Percentiles rank a stretch among this genome's conserved stretches.
phyloP scores from a whole-genome alignment of 30 jellyfish, hydroid and myxozoan species.

The Chrysaora quinquecirrha region DNA sequence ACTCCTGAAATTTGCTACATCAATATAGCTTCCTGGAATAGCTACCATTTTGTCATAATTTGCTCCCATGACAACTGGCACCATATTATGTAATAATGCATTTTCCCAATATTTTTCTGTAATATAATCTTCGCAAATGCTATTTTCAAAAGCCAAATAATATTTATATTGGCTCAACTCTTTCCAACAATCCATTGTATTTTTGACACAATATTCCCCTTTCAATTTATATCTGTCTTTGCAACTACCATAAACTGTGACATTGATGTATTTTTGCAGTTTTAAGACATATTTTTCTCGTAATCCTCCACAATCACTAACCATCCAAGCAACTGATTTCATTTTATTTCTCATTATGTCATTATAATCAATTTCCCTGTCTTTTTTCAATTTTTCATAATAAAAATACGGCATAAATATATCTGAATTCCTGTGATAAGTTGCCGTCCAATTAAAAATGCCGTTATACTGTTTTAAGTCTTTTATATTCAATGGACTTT shows the following conservation, averaged over 20 bases:
- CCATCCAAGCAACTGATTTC: conserved; percentile 78
- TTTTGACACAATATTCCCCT: conserved; percentile 65
- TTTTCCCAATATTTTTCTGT: conserved; percentile 91
- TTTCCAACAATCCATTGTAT: conserved; percentile 59
- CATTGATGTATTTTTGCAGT: conserved; percentile 73
- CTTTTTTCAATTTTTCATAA: neutral
- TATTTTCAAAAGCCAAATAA: conserved; percentile 89
- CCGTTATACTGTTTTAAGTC: conserved; percentile 51
- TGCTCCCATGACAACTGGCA: conserved; percentile 95
- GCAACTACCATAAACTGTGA: conserved; percentile 92
- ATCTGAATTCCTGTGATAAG: conserved; percentile 83
- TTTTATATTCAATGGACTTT: conserved; percentile 74
- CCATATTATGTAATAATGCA: conserved; percentile 70
- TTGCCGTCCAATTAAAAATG: conserved; percentile 94
- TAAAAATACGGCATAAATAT: conserved; percentile 80
- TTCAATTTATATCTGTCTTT: conserved; percentile 52
- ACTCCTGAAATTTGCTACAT: conserved; percentile 62
- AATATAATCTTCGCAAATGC: conserved; percentile 89
- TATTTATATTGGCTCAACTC: conserved; percentile 64
- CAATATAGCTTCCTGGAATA: conserved; percentile 86
- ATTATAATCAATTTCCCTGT: neutral
- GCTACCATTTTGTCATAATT: conserved; percentile 68
- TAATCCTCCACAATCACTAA: conserved; percentile 87
- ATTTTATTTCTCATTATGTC: conserved; percentile 22
- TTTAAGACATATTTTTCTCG: conserved; percentile 74